phyloP scores from a whole-genome alignment of 2,797 vertebrate genomes.

The Limosa lapponica region DNA sequence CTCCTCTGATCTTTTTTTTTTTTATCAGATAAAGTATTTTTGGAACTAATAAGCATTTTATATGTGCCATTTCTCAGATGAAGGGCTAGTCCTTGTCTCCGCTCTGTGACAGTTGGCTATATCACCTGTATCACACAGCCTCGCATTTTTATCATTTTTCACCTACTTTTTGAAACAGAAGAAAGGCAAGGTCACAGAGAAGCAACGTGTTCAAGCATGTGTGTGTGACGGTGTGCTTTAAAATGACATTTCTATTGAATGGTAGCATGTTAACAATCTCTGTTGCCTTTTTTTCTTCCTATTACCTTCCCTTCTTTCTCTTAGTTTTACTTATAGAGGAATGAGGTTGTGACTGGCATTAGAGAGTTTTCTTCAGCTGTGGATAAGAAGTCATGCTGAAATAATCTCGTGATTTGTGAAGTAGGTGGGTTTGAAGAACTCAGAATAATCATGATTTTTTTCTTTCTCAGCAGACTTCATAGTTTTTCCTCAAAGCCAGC shows the following conservation, averaged over 20 bases:
- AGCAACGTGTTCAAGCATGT: accelerated
- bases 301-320: background rate
- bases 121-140: background rate
- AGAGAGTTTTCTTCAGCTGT: background rate
- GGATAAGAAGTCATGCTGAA: background rate
- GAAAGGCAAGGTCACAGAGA: background rate
- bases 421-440: background rate
- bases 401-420: background rate
- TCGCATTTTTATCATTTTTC: background rate
- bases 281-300: background rate
- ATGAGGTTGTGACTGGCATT: background rate
- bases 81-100: background rate
- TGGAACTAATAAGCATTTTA: background rate
- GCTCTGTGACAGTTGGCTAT: background rate
- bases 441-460: background rate
- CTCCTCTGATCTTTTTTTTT: background rate
- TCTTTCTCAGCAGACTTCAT: background rate
- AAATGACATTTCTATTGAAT: background rate
- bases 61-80: background rate
- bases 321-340: background rate
- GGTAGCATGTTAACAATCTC: background rate
- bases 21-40: background rate
- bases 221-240: background rate
- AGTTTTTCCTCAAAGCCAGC: background rate
- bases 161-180: background rate